phyloP scores from a whole-genome alignment of 2,113 vertebrate species.

The Serinus canaria region DNA sequence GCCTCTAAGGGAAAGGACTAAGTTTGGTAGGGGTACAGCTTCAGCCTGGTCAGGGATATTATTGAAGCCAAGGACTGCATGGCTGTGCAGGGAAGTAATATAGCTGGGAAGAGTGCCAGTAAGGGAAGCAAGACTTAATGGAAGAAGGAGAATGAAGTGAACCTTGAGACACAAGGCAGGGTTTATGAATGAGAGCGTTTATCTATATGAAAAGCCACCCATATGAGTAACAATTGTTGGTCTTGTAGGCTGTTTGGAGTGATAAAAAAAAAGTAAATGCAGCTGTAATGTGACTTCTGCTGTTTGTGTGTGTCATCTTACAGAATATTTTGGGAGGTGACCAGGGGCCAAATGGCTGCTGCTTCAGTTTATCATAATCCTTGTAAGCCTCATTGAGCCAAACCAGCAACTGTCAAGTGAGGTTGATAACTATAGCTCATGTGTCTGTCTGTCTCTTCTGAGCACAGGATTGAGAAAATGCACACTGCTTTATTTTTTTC shows the following conservation, averaged over 20 bases:
- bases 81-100: background rate
- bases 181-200: conserved; percentile 8
- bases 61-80: background rate
- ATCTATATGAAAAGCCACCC: background rate
- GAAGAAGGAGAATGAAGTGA: background rate
- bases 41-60: background rate
- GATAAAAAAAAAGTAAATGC: background rate
- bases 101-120: background rate
- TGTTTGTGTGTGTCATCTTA: conserved; percentile 53
- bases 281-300: conserved; percentile 53
- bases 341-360: conserved; percentile 18
- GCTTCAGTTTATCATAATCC: conserved; percentile 50
- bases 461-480: background rate
- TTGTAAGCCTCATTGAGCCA: conserved; percentile 38
- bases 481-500: background rate
- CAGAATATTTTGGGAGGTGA: conserved; percentile 67
- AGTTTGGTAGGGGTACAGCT: background rate
- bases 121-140: conserved; percentile 1
- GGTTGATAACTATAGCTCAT: conserved; percentile 31
- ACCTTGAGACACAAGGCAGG: background rate
- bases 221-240: conserved; percentile 14
- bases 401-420: conserved; percentile 64
- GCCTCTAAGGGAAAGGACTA: background rate
- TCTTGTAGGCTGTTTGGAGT: background rate
- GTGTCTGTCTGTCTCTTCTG: background rate